Percentiles rank a stretch among this genome's conserved stretches.
Evolutionary conservation across 2,113 vertebrate genomes (phyloP).

Genomic region (Delphinapterus leucas): DNA sequence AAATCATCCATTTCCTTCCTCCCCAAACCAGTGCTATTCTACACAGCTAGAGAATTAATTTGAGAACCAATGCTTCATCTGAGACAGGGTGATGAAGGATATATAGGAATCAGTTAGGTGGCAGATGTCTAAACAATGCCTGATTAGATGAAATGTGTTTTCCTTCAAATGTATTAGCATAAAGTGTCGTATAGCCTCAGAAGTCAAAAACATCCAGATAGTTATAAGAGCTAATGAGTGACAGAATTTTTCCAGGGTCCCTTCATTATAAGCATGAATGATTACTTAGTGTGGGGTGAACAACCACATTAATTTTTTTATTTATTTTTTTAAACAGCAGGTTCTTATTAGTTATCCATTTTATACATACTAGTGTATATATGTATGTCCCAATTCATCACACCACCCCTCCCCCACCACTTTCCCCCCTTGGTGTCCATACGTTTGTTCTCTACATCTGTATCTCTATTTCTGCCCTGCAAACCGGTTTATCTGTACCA

Average conservation of each 20-base stretch:
- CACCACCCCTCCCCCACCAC: too few species aligned
- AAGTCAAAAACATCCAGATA: constrained; percentile 44
- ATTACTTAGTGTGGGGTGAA: neutral
- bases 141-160: constrained; percentile 40
- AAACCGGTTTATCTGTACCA: too few species aligned
- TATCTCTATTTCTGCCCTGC: too few species aligned
- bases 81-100: neutral
- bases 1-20: neutral
- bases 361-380: too few species aligned
- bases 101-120: constrained; percentile 15
- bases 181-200: constrained; percentile 38
- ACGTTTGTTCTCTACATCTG: too few species aligned
- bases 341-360: too few species aligned
- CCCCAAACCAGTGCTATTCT: neutral
- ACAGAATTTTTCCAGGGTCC: neutral
- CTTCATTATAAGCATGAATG: neutral
- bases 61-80: neutral
- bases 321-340: too few species aligned
- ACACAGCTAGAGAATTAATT: constrained; percentile 38
- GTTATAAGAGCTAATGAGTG: constrained; percentile 1
- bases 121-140: constrained; percentile 52
- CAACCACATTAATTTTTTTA: neutral
- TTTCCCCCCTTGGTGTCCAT: too few species aligned
- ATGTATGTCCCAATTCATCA: too few species aligned
- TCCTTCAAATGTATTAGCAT: constrained; percentile 52